A percentile compares a stretch with the other conserved stretches of the same genome.
These are phyloP conservation scores for Harpagoxenus sublaevis DNA, from an alignment of 2,888 invertebrate species.

Conservation along the genomic window DNA sequence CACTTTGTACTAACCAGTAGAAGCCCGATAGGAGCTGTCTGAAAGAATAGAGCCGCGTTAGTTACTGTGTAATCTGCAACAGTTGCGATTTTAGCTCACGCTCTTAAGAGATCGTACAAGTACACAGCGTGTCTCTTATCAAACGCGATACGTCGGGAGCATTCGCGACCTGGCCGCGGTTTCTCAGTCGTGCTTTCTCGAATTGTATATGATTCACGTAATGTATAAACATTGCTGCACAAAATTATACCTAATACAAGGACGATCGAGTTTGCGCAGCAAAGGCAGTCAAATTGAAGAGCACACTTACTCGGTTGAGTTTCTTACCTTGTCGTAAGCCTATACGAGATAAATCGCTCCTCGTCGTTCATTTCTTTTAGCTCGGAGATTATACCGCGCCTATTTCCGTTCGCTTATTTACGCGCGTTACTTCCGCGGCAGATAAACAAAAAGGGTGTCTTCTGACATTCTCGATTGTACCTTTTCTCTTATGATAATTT, in stretches of 20 bases:
- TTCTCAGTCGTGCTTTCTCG: neutral
- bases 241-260: neutral
- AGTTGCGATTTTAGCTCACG: constrained; percentile 44
- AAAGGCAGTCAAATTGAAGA: neutral
- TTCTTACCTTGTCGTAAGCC: constrained; percentile 8
- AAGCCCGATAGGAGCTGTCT: constrained; percentile 92
- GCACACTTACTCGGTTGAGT: neutral
- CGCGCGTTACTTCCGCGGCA: neutral
- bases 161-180: neutral
- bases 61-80: constrained; percentile 68
- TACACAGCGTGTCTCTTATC: constrained; percentile 11
- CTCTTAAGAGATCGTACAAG: constrained; percentile 35
- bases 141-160: constrained; percentile 1
- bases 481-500: constrained; percentile 56
- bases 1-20: constrained; percentile 90
- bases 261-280: neutral
- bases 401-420: neutral
- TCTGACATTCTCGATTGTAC: constrained; percentile 45
- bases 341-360: constrained; percentile 9
- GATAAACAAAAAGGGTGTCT: constrained; percentile 7
- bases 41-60: constrained; percentile 88
- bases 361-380: constrained; percentile 9
- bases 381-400: neutral
- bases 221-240: neutral
- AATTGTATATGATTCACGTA: neutral